Percentiles rank a stretch among this genome's conserved stretches.
Conservation (phyloP, 2,113 vertebrate species). For the Engystomops pustulosus region DNA sequence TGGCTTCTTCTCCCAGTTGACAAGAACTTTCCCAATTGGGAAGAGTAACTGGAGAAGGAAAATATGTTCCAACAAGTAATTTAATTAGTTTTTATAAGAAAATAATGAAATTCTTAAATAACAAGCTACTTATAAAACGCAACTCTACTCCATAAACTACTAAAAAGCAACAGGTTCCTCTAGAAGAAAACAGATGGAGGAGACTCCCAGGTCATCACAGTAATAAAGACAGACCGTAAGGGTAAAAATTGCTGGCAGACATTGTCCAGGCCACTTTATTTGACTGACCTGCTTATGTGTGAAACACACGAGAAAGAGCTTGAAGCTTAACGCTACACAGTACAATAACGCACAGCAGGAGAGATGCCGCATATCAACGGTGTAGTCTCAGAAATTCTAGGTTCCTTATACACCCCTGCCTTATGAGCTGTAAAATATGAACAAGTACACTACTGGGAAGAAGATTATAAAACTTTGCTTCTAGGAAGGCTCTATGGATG, state of each 20-base stretch:
- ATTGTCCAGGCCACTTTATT: constrained; percentile 39
- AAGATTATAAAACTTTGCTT: background rate
- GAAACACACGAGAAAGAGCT: constrained; percentile 41
- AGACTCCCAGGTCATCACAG: background rate
- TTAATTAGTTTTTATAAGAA: too few relatives aligned
- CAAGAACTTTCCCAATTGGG: background rate
- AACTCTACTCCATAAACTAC: background rate
- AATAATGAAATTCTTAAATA: background rate
- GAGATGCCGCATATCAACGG: constrained; percentile 7
- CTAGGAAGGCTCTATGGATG: too few relatives aligned
- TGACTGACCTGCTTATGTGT: constrained; percentile 41
- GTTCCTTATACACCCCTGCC: too few relatives aligned
- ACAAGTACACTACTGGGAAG: background rate
- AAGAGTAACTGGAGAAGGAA: too few relatives aligned
- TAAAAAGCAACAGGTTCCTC: constrained; percentile 24
- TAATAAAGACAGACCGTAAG: constrained; percentile 33
- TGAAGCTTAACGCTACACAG: constrained; percentile 16
- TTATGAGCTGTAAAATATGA: constrained; percentile 13
- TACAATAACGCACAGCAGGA: constrained; percentile 38
- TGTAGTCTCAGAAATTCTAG: constrained; percentile 8
- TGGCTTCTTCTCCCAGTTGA: background rate
- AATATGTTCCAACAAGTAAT: too few relatives aligned
- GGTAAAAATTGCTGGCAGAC: constrained; percentile 8
- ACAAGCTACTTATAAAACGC: background rate
- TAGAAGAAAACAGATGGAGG: constrained; percentile 20